Base-by-base conservation (phyloP, 1,140 invertebrate genomes). In the Drosophila seguyi region DNA sequence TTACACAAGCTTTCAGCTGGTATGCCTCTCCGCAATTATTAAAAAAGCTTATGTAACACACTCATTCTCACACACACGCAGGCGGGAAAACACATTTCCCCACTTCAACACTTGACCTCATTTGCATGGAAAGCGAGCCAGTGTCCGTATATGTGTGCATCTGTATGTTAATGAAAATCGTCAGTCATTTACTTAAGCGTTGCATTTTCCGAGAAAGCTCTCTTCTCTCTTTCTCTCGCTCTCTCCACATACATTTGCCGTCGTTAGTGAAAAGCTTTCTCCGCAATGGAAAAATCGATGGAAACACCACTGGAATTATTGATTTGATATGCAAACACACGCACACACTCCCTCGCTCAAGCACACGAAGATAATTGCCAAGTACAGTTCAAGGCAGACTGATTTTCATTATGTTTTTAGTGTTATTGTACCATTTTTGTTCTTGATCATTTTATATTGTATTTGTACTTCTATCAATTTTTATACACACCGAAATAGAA, bases 401-500 rank as follows among this genome's bases (percentile, higher is more conserved):
- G 14, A 31, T 69, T 61, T 68, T 48, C 58, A 50, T 31, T 56
- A 60, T 63, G 44, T 65, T 44, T 22, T 42, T 69, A 69, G 38
- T 63, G 25, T 62, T 42, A 41, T 62, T 29, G 18, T 27, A 58
- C 47, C 73, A 71, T 82, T 59, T 66, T 72, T 55, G 52, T 55
- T 55, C 52, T 55, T 55, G 20, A 55, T 55, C 39, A 61, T 25
- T 50, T 48, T 42, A n/a, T 53, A 42, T 50, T 45, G 55, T 56
- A 52, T 42, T 42, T 41, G 38, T 53, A 38, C 42, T 61, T 75
- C 53, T 50, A 82, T 79, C 52, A 81, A 83, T 72, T 81, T 65
- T 56, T 79, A 88, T 88, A 88, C 85, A 88, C 85, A 88, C 85
- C 85, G 86, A 88, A 90, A 85, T 85, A 88, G 85, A 88, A 88